Evolutionary conservation across 1,140 invertebrate genomes (phyloP).

Genomic region (Brachionus rotundiformis): DNA sequence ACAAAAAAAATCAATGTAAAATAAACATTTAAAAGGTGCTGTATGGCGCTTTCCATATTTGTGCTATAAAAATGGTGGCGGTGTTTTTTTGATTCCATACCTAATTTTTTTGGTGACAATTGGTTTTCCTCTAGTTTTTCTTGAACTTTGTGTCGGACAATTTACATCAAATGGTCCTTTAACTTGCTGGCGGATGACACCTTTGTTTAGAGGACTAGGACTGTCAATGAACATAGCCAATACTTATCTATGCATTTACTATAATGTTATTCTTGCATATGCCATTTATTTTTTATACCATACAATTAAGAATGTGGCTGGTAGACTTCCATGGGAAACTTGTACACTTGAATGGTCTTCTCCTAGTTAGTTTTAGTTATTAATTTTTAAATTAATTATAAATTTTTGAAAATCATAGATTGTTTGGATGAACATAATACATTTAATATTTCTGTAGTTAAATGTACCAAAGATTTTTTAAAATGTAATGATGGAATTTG

Average conservation of each 20-base stretch:
- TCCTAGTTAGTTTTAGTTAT: slow-evolving; percentile 63
- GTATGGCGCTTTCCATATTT: slow-evolving; percentile 66
- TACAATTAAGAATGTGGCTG: slow-evolving; percentile 71
- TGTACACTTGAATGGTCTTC: slow-evolving; percentile 75
- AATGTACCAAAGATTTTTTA: not conserved
- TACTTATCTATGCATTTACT: slow-evolving; percentile 66
- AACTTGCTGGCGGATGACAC: slow-evolving; percentile 70
- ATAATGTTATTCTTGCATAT: slow-evolving; percentile 91
- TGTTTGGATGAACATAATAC: slow-evolving; percentile 36
- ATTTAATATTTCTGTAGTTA: slow-evolving; percentile 6
- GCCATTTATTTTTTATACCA: slow-evolving; percentile 86
- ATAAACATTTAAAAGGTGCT: slow-evolving; percentile 58
- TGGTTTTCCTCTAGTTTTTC: slow-evolving; percentile 67
- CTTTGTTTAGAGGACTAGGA: slow-evolving; percentile 71
- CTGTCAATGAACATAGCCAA: slow-evolving; percentile 52
- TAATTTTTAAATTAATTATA: slow-evolving; percentile 19
- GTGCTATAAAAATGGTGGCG: slow-evolving; percentile 65
- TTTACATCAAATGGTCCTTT: slow-evolving; percentile 64
- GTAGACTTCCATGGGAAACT: slow-evolving; percentile 80
- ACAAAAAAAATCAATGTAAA: not conserved
- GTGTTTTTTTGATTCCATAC: slow-evolving; percentile 69
- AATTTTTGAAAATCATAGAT: slow-evolving; percentile 14
- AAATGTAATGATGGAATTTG: slow-evolving; percentile 48
- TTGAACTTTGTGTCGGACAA: slow-evolving; percentile 65
- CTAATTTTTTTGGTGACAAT: slow-evolving; percentile 68